Base-by-base conservation (phyloP, 2,888 invertebrate genomes). In the Apomyelois bistriatella region DNA sequence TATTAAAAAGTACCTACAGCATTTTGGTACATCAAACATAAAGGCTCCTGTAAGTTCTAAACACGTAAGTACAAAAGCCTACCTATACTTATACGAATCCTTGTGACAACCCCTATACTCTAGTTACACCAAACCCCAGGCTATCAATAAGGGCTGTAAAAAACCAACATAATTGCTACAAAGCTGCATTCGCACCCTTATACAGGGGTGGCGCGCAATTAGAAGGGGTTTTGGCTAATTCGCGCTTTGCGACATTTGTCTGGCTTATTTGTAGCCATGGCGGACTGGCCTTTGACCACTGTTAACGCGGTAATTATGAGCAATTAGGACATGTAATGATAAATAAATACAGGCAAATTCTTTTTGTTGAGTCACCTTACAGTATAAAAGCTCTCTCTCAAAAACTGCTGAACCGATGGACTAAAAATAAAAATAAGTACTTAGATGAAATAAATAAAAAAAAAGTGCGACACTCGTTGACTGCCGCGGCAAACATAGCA, bases 161-260 rank as follows among this genome's bases (percentile, higher is more conserved):
- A 65, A 73, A 75, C 65, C 68, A 56, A 57, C 53, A 55, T 73
- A 72, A 74, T 72, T 72, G 65, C 57, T 56, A 54, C 53, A 58
- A 59, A 61, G 56, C 58, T 51, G 53, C 32, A 41, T 37, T 37
- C 37, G 37, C 37, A 37, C 37, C 37, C 37, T 37, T 37, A n/a
- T 12, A 35, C n/a, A 64, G 68, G 58, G 60, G 48, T 56, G 53
- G 61, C 59, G 58, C 61, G 67, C 78, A 75, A 82, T 83, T 82
- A 79, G 71, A 59, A 59, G 67, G 76, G 82, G 76, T 66, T n/a
- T 70, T 66, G 65, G 65, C 70, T 76, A 79, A 82, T 80, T 70
- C 66, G 70, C 69, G 73, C 78, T 84, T 80, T 83, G 74, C 78
- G 73, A 77, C 77, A 77, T 84, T 83, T 79, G 80, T 72, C 67